Percentiles rank a stretch among this genome's conserved stretches.
Conservation (phyloP, 2,888 invertebrate genomes). For the Sericinus montela region DNA sequence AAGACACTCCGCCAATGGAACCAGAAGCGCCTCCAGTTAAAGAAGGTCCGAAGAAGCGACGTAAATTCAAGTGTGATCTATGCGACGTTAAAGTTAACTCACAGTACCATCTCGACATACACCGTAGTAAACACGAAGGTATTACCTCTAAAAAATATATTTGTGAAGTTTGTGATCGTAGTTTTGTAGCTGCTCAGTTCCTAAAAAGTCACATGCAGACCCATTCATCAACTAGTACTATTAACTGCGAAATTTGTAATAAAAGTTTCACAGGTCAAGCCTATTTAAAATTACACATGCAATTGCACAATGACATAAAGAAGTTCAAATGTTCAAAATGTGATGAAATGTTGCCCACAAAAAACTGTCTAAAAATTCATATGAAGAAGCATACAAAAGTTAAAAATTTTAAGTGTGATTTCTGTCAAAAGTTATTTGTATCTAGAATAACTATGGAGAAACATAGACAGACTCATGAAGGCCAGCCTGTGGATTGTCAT, state of each 20-base stretch:
- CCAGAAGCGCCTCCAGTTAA: conserved; percentile 48
- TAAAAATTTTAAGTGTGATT: conserved; percentile 72
- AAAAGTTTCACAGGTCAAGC: conserved; percentile 72
- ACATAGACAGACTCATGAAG: conserved; percentile 64
- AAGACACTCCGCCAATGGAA: conserved; percentile 55
- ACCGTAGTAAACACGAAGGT: conserved; percentile 70
- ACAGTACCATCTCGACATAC: conserved; percentile 70
- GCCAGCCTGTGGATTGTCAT: conserved; percentile 67
- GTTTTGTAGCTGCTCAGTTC: conserved; percentile 71
- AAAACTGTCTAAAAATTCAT: conserved; percentile 69
- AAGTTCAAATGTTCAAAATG: conserved; percentile 73
- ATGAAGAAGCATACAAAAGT: conserved; percentile 75
- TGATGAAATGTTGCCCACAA: conserved; percentile 71
- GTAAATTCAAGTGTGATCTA: conserved; percentile 68
- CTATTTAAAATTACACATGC: conserved; percentile 70
- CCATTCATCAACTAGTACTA: conserved; percentile 62
- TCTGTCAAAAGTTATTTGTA: conserved; percentile 66
- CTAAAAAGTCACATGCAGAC: conserved; percentile 73
- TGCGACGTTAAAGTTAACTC: conserved; percentile 73
- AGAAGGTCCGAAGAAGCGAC: conserved; percentile 60
- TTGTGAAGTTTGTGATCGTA: conserved; percentile 68
- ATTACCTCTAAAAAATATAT: conserved; percentile 60
- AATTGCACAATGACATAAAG: conserved; percentile 69
- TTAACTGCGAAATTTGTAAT: conserved; percentile 67
- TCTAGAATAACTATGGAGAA: conserved; percentile 74